phyloP scores from a whole-genome alignment of 2,113 vertebrate species.

The Tupaia chinensis region DNA sequence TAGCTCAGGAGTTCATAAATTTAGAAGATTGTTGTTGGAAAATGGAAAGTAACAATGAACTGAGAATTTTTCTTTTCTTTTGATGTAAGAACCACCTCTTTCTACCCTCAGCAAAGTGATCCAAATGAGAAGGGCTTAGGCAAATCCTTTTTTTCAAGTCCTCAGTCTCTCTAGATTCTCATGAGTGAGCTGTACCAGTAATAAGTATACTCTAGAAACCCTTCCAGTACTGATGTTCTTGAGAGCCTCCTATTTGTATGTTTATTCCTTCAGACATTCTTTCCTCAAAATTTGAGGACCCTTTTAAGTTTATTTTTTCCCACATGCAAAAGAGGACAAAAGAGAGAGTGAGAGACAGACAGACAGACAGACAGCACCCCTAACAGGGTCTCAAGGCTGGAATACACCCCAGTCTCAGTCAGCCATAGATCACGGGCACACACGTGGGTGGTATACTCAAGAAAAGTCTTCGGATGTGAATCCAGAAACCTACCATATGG shows the following conservation, averaged over 20 bases:
- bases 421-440: too few relatives aligned
- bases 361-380: too few relatives aligned
- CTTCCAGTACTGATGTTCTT: constrained; percentile 32
- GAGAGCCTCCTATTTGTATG: neutral
- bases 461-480: too few relatives aligned
- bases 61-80: constrained; percentile 51
- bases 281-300: constrained; percentile 1
- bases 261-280: constrained; percentile 33
- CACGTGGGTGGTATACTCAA: too few relatives aligned
- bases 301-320: neutral
- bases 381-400: too few relatives aligned
- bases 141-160: neutral
- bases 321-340: too few relatives aligned
- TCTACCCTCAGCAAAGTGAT: constrained; percentile 13
- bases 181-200: neutral
- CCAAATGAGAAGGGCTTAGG: constrained; percentile 1
- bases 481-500: too few relatives aligned
- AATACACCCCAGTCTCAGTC: too few relatives aligned
- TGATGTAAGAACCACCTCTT: constrained; percentile 1
- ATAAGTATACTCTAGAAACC: neutral
- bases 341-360: too few relatives aligned
- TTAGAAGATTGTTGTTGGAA: constrained; percentile 21
- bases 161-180: constrained; percentile 11
- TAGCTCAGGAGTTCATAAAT: constrained; percentile 33
- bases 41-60: constrained; percentile 46